These are phyloP conservation scores for Dasypogon diadema DNA, from an alignment of 2,888 invertebrate genomes.

Conservation along the genomic window DNA sequence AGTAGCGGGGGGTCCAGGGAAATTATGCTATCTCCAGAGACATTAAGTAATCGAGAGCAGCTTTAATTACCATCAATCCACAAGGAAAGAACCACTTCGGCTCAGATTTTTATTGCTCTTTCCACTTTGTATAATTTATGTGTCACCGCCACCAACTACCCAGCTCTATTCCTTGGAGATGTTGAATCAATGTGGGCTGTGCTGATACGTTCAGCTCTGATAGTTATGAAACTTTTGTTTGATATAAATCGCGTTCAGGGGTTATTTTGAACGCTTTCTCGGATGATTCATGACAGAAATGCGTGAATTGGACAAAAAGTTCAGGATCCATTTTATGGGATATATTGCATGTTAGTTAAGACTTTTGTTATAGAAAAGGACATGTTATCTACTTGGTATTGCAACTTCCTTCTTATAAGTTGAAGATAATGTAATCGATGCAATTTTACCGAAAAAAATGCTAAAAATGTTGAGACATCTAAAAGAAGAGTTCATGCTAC, in stretches of 20 bases:
- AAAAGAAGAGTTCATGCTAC: too few relatives aligned
- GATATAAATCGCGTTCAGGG: conserved; percentile 8
- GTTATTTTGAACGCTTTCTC: too few relatives aligned
- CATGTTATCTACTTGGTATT: too few relatives aligned
- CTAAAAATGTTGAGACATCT: too few relatives aligned
- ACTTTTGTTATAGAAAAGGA: too few relatives aligned
- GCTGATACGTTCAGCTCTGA: neutral
- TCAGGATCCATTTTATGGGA: neutral
- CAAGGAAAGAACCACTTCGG: neutral
- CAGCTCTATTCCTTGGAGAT: neutral
- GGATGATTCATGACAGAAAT: neutral
- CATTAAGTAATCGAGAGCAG: conserved; percentile 2
- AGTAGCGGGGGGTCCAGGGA: neutral
- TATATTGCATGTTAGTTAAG: conserved; percentile 2
- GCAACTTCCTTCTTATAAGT: too few relatives aligned
- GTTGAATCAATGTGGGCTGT: neutral
- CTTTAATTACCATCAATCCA: conserved; percentile 4
- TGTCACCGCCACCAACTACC: conserved; percentile 13
- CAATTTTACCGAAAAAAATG: too few relatives aligned
- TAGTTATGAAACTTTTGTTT: neutral
- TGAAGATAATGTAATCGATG: too few relatives aligned
- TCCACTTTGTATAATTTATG: conserved; percentile 28
- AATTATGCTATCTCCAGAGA: neutral
- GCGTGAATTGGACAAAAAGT: neutral
- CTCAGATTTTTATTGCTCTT: conserved; percentile 14